phyloP scores from a whole-genome alignment of 2,113 vertebrate genomes.

The Bubo bubo region DNA sequence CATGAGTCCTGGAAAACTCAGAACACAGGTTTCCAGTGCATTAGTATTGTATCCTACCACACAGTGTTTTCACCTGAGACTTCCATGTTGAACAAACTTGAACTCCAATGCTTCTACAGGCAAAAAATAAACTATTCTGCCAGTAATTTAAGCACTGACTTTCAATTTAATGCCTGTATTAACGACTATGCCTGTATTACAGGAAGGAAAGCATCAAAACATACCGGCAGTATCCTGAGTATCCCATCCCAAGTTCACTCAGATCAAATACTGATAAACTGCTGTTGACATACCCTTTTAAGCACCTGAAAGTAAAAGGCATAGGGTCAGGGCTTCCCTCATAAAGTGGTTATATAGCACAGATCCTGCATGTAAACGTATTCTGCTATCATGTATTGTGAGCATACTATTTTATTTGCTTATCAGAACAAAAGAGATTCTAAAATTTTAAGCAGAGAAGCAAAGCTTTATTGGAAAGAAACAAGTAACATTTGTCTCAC shows the following conservation, averaged over 20 bases:
- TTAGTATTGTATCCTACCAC: background rate
- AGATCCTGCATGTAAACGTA: background rate
- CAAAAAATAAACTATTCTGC: background rate
- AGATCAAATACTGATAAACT: conserved; percentile 94
- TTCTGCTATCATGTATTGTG: background rate
- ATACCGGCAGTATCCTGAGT: conserved; percentile 87
- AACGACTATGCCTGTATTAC: background rate
- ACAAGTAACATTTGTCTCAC: background rate
- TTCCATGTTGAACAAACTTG: background rate
- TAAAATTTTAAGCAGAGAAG: background rate
- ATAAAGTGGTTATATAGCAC: background rate
- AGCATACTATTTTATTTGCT: background rate
- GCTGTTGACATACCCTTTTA: conserved; percentile 95
- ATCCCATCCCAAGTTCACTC: conserved; percentile 82
- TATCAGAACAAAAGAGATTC: background rate
- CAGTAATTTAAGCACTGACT: background rate
- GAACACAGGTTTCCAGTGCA: background rate
- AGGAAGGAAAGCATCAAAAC: background rate
- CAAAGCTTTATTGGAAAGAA: background rate
- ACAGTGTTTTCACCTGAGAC: background rate
- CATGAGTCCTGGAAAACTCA: background rate
- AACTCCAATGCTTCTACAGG: background rate
- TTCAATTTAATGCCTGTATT: background rate
- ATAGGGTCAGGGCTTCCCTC: background rate
- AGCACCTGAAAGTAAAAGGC: conserved; percentile 80